phyloP scores from a whole-genome alignment of 2,113 vertebrate genomes.

The Gobiocypris rarus region DNA sequence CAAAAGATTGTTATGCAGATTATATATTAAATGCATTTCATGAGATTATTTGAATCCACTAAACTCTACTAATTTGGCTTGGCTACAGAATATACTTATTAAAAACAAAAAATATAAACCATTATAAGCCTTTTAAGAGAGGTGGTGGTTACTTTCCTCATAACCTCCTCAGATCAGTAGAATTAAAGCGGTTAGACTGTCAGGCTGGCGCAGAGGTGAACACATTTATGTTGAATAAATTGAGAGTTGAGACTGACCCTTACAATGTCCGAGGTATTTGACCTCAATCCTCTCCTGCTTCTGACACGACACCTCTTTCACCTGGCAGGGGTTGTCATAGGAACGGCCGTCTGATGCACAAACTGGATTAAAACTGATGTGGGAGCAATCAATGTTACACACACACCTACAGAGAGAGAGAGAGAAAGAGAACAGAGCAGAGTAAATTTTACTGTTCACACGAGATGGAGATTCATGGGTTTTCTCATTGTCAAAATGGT shows the following conservation, averaged over 20 bases:
- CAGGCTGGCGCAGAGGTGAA: neutral
- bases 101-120: too few relatives aligned
- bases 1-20: too few relatives aligned
- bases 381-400: conserved; percentile 99
- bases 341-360: conserved; percentile 98
- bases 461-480: neutral
- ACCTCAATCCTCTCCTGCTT: conserved; percentile 99
- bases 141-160: neutral
- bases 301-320: conserved; percentile 99
- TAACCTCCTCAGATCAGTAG: neutral
- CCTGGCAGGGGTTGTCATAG: conserved; percentile 99
- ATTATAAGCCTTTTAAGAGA: too few relatives aligned
- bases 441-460: neutral
- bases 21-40: too few relatives aligned
- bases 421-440: neutral
- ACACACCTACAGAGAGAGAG: conserved; percentile 84
- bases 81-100: too few relatives aligned
- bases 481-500: neutral
- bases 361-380: conserved; percentile 99
- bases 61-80: too few relatives aligned
- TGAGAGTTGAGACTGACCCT: conserved; percentile 81
- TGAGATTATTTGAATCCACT: too few relatives aligned
- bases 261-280: conserved; percentile 97
- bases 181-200: neutral
- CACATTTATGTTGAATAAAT: neutral